phyloP scores from a whole-genome alignment of 2,888 invertebrate species.

The Stomorhina lunata region DNA sequence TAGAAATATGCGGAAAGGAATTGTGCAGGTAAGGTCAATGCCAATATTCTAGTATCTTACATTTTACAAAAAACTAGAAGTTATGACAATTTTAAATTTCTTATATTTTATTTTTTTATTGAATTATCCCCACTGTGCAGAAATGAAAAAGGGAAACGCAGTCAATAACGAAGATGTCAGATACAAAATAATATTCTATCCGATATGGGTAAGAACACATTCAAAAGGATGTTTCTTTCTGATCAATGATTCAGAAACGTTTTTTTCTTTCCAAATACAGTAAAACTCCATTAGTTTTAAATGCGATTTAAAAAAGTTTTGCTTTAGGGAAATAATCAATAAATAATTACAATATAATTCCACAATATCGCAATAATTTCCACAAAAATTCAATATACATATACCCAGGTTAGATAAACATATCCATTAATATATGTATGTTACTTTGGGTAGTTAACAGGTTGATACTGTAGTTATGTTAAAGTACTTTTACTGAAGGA shows the following conservation, averaged over 20 bases:
- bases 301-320: neutral
- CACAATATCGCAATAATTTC: too few relatives aligned
- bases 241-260: conserved; percentile 57
- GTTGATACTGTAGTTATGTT: too few relatives aligned
- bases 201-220: neutral
- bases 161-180: conserved; percentile 11
- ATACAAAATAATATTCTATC: conserved; percentile 12
- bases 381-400: too few relatives aligned
- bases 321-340: too few relatives aligned
- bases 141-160: neutral
- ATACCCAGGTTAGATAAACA: too few relatives aligned
- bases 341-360: too few relatives aligned
- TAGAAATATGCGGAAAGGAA: too few relatives aligned
- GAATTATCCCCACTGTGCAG: neutral
- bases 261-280: neutral
- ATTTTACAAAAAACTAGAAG: too few relatives aligned
- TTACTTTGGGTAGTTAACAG: too few relatives aligned
- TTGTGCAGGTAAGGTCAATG: too few relatives aligned
- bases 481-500: neutral
- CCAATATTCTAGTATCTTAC: too few relatives aligned
- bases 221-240: conserved; percentile 48
- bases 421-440: too few relatives aligned
- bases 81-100: neutral
- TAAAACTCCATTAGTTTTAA: neutral
- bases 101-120: neutral